Evolutionary conservation across 2,888 invertebrate genomes (phyloP).

Genomic region (Malachius bipustulatus): DNA sequence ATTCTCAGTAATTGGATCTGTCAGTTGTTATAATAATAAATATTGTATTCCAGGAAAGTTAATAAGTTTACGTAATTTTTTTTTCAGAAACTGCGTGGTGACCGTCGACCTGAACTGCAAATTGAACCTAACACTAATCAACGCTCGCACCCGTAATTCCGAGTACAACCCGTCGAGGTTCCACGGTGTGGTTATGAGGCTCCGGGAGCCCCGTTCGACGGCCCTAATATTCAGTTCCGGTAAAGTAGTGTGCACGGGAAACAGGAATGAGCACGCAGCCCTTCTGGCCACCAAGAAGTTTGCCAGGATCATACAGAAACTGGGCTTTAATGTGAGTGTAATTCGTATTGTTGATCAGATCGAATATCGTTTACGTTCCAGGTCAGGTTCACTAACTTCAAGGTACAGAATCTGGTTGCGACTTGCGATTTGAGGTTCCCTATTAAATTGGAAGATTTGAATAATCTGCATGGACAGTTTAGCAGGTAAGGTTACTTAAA

Average conservation of each 20-base stretch:
- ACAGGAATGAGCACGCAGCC: conserved; percentile 65
- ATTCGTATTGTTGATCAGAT: conserved; percentile 8
- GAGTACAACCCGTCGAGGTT: conserved; percentile 76
- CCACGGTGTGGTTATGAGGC: conserved; percentile 73
- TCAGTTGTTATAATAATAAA: too few species aligned
- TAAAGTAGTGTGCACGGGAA: conserved; percentile 72
- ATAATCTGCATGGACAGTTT: conserved; percentile 62
- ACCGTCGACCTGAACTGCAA: conserved; percentile 64
- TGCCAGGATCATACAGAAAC: conserved; percentile 69
- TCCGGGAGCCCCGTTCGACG: conserved; percentile 64
- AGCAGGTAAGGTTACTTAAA: conserved; percentile 28
- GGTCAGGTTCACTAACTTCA: conserved; percentile 68
- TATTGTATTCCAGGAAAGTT: too few species aligned
- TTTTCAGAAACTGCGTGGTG: conserved; percentile 63
- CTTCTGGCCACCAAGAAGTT: conserved; percentile 69
- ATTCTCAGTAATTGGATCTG: too few species aligned
- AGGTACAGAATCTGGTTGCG: conserved; percentile 66
- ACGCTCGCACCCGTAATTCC: conserved; percentile 67
- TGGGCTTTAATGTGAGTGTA: conserved; percentile 57
- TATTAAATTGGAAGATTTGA: conserved; percentile 58
- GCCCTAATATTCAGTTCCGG: conserved; percentile 69
- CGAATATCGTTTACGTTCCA: conserved; percentile 32
- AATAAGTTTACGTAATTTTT: background rate
- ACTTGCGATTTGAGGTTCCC: conserved; percentile 66
- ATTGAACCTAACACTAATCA: conserved; percentile 60